phyloP scores from a whole-genome alignment of 2,888 invertebrate species.

The Drosophila mercatorum region DNA sequence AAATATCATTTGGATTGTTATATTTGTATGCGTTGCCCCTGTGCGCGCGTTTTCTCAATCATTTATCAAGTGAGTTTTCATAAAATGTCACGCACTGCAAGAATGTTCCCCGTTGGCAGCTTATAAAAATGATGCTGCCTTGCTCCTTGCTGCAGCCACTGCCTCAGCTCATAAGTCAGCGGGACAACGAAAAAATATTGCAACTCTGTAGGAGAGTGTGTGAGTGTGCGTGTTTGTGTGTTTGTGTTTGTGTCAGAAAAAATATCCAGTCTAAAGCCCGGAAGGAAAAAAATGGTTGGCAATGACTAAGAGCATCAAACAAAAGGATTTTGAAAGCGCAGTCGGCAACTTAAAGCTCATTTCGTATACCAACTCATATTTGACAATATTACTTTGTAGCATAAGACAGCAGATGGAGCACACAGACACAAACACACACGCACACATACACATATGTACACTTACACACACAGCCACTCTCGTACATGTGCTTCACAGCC shows the following conservation, averaged over 20 bases:
- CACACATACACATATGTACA: constrained; percentile 8
- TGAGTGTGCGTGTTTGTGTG: constrained; percentile 4
- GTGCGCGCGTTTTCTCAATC: constrained; percentile 56
- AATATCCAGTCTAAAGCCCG: constrained; percentile 38
- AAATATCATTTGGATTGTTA: constrained; percentile 39
- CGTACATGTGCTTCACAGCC: constrained; percentile 47
- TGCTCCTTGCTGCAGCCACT: constrained; percentile 10
- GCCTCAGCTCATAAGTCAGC: constrained; percentile 51
- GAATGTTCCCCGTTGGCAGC: constrained; percentile 59
- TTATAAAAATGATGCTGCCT: constrained; percentile 59
- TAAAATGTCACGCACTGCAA: constrained; percentile 74
- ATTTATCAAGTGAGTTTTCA: constrained; percentile 79
- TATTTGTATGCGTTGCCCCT: constrained; percentile 44
- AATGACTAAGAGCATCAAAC: constrained; percentile 69
- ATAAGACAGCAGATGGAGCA: constrained; percentile 56
- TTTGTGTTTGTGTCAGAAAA: constrained; percentile 49
- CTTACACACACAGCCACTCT: neutral
- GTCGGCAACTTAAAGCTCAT: constrained; percentile 69
- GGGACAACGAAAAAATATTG: constrained; percentile 51
- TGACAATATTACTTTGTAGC: constrained; percentile 78
- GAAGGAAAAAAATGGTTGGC: constrained; percentile 37
- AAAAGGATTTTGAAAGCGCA: constrained; percentile 57
- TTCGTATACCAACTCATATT: constrained; percentile 62
- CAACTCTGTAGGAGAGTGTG: constrained; percentile 29
- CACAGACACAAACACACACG: neutral